Conservation (phyloP, 2,113 vertebrate genomes). For the human (Homo sapiens) region DNA sequence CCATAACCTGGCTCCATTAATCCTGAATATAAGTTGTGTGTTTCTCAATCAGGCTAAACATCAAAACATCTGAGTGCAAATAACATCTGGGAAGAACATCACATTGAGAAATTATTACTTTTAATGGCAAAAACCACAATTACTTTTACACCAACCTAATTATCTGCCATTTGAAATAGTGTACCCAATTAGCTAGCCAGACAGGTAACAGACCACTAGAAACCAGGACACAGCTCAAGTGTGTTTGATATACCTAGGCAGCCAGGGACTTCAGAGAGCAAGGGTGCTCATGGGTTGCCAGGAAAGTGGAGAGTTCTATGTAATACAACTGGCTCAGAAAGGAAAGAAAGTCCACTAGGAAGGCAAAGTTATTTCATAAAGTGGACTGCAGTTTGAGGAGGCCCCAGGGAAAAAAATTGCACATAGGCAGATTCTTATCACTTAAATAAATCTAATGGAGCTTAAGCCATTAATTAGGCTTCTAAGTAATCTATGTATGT, state of each 20-base stretch:
- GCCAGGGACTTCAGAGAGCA: neutral
- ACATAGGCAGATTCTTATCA: neutral
- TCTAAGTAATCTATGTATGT: neutral
- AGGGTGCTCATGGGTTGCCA: neutral
- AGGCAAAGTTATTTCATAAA: neutral
- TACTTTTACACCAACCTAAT: too few species aligned
- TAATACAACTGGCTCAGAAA: neutral
- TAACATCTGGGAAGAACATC: neutral
- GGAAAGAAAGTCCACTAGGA: neutral
- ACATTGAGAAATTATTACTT: neutral
- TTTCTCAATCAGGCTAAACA: neutral
- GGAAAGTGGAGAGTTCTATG: neutral
- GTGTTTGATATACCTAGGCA: neutral
- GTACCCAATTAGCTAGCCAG: neutral
- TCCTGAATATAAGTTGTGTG: too few species aligned
- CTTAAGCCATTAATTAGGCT: neutral
- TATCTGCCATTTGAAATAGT: neutral
- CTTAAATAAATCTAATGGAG: neutral
- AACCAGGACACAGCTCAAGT: neutral
- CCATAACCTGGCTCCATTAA: neutral
- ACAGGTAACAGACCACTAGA: neutral
- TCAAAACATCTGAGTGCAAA: neutral
- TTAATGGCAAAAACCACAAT: too few species aligned
- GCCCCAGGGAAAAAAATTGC: neutral
- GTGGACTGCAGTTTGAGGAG: neutral